phyloP scores from a whole-genome alignment of 2,113 vertebrate species.

The Gallinago jamesoni region DNA sequence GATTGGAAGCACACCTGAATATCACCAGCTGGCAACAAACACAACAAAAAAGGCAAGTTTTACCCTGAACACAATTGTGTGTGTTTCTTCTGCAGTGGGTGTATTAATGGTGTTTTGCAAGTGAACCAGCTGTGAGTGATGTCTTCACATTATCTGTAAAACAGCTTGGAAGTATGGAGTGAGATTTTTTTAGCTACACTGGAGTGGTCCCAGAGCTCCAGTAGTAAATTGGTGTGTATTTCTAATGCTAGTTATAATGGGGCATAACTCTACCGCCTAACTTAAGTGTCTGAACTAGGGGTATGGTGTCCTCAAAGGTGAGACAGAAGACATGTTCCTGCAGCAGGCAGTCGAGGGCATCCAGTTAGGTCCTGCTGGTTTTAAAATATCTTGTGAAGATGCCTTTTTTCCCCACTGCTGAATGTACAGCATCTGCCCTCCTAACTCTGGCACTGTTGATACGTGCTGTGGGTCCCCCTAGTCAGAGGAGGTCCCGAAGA shows the following conservation, averaged over 20 bases:
- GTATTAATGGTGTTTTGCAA: conserved; percentile 6
- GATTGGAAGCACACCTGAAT: not conserved
- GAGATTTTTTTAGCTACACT: not conserved
- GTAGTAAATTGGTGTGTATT: not conserved
- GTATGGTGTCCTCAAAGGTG: not conserved
- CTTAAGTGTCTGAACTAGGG: not conserved
- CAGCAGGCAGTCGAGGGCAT: not conserved
- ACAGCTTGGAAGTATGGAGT: conserved; percentile 11
- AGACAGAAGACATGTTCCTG: not conserved
- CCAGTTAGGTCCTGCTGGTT: not conserved
- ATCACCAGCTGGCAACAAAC: not conserved
- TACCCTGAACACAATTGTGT: not conserved
- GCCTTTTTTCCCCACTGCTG: not conserved
- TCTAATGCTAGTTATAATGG: not conserved
- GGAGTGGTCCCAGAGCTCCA: conserved; percentile 25
- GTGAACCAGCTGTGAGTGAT: not conserved
- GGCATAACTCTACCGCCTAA: not conserved
- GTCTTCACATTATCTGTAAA: conserved; percentile 31
- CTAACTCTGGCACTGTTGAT: not conserved
- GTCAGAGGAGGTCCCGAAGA: not conserved
- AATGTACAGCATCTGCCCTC: not conserved
- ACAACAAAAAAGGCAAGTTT: not conserved
- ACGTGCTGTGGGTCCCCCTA: not conserved
- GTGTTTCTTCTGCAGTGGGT: not conserved
- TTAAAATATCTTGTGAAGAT: conserved; percentile 32